Conservation (phyloP, 2,113 vertebrate genomes). For the Morone saxatilis region DNA sequence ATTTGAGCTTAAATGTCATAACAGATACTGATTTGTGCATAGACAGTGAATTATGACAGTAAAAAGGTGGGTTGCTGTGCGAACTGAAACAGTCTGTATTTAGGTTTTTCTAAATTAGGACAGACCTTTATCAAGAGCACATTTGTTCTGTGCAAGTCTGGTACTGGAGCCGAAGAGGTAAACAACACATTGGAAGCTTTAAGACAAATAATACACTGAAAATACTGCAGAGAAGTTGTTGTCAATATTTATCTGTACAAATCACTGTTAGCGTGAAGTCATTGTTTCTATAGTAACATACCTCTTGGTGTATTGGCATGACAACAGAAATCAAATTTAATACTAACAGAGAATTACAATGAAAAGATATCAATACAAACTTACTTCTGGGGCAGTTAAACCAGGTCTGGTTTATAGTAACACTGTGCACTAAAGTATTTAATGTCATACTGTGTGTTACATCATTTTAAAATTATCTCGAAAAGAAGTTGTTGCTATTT, state of each 20-base stretch:
- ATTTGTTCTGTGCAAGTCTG: slow-evolving; percentile 14
- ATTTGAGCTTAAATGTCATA: slow-evolving; percentile 2
- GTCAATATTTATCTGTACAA: slow-evolving; percentile 26
- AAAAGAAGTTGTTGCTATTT: background rate
- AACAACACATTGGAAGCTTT: slow-evolving; percentile 16
- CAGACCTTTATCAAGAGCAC: slow-evolving; percentile 2
- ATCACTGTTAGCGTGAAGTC: slow-evolving; percentile 21
- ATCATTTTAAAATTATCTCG: background rate
- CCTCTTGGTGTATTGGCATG: background rate
- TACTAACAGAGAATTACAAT: background rate
- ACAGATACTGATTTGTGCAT: slow-evolving; percentile 11
- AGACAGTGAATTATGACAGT: background rate
- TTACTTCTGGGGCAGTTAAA: background rate
- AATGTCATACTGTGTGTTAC: too few species aligned
- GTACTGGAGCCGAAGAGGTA: background rate
- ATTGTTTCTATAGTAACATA: slow-evolving; percentile 33
- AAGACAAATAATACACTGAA: background rate
- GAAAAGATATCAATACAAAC: slow-evolving; percentile 21
- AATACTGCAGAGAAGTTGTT: slow-evolving; percentile 11
- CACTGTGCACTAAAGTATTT: background rate
- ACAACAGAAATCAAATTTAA: slow-evolving; percentile 14
- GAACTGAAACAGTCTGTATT: slow-evolving; percentile 33
- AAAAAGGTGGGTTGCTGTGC: slow-evolving; percentile 6
- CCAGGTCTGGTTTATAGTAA: background rate
- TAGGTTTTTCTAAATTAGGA: slow-evolving; percentile 25